Conservation (phyloP, 2,888 invertebrate species). For the Tenthredo amoena region DNA sequence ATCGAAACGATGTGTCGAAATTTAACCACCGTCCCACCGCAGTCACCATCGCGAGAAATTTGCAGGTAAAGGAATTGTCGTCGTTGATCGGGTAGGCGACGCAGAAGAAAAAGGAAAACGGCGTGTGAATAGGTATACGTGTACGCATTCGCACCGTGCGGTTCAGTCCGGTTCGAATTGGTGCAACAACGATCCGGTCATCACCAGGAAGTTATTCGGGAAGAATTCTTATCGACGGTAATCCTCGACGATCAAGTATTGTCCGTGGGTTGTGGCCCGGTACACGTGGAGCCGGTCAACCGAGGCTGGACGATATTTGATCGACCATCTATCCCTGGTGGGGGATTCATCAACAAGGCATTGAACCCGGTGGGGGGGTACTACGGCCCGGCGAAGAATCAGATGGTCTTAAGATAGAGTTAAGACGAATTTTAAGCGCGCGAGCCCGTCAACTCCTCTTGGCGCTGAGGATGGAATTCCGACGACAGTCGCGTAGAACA, state of each 20-base stretch:
- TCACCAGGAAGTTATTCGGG: slow-evolving; percentile 65
- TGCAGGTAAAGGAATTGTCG: background rate
- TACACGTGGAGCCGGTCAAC: slow-evolving; percentile 44
- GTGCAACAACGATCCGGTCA: slow-evolving; percentile 61
- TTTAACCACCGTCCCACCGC: slow-evolving; percentile 14
- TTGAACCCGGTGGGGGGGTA: slow-evolving; percentile 65
- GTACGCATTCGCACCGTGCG: slow-evolving; percentile 38
- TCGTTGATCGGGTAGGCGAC: background rate
- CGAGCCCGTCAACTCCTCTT: slow-evolving; percentile 44
- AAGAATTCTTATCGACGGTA: slow-evolving; percentile 42
- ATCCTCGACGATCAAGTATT: slow-evolving; percentile 20
- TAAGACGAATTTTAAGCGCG: slow-evolving; percentile 52
- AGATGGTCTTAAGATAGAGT: slow-evolving; percentile 57
- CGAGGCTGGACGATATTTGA: slow-evolving; percentile 51
- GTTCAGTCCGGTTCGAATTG: slow-evolving; percentile 54
- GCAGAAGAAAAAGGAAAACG: background rate
- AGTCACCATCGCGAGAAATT: background rate
- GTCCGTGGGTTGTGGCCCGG: slow-evolving; percentile 20
- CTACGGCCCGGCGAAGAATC: slow-evolving; percentile 68
- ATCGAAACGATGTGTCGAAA: slow-evolving; percentile 42
- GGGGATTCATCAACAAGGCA: slow-evolving; percentile 67
- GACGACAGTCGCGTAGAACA: slow-evolving; percentile 41
- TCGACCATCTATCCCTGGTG: slow-evolving; percentile 39
- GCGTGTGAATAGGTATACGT: background rate
- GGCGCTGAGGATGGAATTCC: slow-evolving; percentile 46